Evolutionary conservation across 2,113 vertebrate species (phyloP).

Genomic region (Gymnocephalus cernua): DNA sequence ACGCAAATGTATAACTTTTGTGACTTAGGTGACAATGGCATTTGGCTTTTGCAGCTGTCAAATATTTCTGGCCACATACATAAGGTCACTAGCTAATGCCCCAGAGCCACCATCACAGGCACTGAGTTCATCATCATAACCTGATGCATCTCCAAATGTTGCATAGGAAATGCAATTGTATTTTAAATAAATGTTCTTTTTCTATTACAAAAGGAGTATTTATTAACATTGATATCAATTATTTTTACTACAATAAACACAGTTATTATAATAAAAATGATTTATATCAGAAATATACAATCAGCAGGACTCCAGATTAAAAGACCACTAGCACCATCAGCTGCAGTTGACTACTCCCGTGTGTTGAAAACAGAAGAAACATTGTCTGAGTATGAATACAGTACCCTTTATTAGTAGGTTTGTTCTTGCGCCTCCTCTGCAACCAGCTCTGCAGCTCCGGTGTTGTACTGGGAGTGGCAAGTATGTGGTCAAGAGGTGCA

Average conservation of each 20-base stretch:
- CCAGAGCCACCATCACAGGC: too few relatives aligned
- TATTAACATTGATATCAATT: neutral
- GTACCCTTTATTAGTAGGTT: slow-evolving; percentile 84
- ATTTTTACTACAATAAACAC: too few relatives aligned
- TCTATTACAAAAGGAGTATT: neutral
- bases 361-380: neutral
- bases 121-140: neutral
- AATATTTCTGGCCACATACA: neutral
- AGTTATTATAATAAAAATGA: too few relatives aligned
- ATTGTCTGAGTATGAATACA: neutral
- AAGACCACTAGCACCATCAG: neutral
- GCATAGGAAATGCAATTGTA: neutral
- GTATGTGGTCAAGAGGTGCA: slow-evolving; percentile 91
- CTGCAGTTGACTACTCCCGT: neutral
- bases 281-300: neutral
- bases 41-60: neutral
- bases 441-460: slow-evolving; percentile 93
- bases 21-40: neutral
- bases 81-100: neutral
- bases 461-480: slow-evolving; percentile 91
- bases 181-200: neutral
- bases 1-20: neutral
- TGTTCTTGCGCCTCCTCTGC: slow-evolving; percentile 85
- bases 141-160: neutral
- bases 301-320: neutral